These are phyloP conservation scores for Chloroclystis v-ata DNA, from an alignment of 2,888 invertebrate genomes.

Conservation along the genomic window DNA sequence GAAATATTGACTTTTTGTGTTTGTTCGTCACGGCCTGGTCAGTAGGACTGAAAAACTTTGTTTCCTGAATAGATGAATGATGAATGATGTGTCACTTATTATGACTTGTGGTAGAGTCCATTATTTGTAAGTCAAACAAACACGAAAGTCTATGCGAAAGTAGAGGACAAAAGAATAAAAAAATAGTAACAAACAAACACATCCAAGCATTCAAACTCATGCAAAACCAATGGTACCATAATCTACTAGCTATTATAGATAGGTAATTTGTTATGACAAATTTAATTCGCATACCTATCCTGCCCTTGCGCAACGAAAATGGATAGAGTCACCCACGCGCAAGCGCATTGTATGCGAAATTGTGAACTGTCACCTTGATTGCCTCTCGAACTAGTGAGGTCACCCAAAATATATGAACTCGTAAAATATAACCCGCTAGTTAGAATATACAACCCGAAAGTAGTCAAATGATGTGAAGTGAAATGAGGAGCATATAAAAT, in stretches of 20 bases:
- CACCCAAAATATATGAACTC: slow-evolving; percentile 16
- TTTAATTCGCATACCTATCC: slow-evolving; percentile 10
- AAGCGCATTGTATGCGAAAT: slow-evolving; percentile 44
- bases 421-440: no score
- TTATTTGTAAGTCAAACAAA: no score
- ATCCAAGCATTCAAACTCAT: no score
- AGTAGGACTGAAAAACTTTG: slow-evolving; percentile 8
- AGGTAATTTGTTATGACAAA: background rate
- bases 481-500: no score
- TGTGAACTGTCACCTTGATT: slow-evolving; percentile 44
- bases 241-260: background rate
- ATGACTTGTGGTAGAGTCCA: no score
- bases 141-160: no score
- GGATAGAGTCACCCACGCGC: slow-evolving; percentile 40
- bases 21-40: slow-evolving; percentile 12
- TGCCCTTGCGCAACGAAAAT: slow-evolving; percentile 23
- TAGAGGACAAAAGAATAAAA: no score
- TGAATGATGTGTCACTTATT: slow-evolving; percentile 1
- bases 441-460: no score
- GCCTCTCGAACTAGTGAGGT: slow-evolving; percentile 46
- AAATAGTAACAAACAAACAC: no score
- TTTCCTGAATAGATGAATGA: slow-evolving; percentile 12
- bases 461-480: no score
- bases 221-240: no score
- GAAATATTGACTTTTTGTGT: slow-evolving; percentile 21